Evolutionary conservation across 2,113 vertebrate species (phyloP), one percentile per base, ranked within the genome.

Genomic region (Apus apus): DNA sequence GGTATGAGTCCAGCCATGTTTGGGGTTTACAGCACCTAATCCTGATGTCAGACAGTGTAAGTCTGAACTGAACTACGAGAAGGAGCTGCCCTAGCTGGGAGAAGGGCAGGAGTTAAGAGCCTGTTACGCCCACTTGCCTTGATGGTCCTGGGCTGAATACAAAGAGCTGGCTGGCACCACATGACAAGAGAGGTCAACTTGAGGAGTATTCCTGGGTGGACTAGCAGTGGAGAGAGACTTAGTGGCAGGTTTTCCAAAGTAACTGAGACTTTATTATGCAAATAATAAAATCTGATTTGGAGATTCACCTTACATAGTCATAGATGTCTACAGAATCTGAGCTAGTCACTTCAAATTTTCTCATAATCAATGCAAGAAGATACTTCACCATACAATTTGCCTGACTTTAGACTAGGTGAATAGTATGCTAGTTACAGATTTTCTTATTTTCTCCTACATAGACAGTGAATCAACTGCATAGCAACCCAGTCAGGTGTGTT

Each of bases 1-100:
- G 1, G 61, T 77, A 5, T 38, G 57, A 82, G 2, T 67, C 11
- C 19, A 1, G 1, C 17, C 4, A 13, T 50, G 15, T 17, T 0
- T 82, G 57, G 48, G n/a, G 43, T 78, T 56, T 58, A n/a, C 21
- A 70, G 15, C 14, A 30, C 2, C 27, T 46, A 17, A 40, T 74
- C 15, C 70, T 54, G 34, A 53, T 15, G 29, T 81, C 19, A 30
- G 56, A 15, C 11, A 53, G 7, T 2, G 1, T 11, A 12, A 19
- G 29, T 54, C 34, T 72, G 70, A 30, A 15, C 6, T 1, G 4
- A 66, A 22, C 5, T 4, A 9, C 50, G 25, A 38, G 5, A 3
- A 64, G 17, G 9, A 16, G 17, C 13, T 74, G 40, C 19, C 13
- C 30, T 29, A 32, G 19, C 5, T 36, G 36, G 38, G 6, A 54